Evolutionary conservation across 2,888 invertebrate genomes (phyloP).

Genomic region (Abscondita cerata): DNA sequence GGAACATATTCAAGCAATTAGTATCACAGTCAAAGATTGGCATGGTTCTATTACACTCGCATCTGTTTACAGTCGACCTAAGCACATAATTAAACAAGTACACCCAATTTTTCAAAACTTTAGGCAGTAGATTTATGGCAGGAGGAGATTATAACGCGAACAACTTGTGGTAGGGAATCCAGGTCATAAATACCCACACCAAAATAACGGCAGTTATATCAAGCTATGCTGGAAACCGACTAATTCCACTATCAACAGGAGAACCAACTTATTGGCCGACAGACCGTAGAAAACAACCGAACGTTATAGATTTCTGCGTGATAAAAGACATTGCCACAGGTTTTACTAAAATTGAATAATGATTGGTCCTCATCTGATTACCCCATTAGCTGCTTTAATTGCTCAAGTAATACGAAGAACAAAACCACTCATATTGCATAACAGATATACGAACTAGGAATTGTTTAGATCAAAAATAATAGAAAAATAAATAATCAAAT

Average conservation of each 20-base stretch:
- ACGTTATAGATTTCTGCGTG: slow-evolving; percentile 10
- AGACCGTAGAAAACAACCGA: slow-evolving; percentile 4
- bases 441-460: slow-evolving; percentile 8
- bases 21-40: too few species aligned
- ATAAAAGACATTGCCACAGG: slow-evolving; percentile 4
- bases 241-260: slow-evolving; percentile 1
- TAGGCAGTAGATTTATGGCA: too few species aligned
- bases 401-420: slow-evolving; percentile 12
- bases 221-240: not conserved
- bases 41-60: not conserved
- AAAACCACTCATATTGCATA: slow-evolving; percentile 8
- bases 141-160: not conserved
- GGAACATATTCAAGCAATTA: too few species aligned
- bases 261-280: slow-evolving; percentile 15
- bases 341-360: not conserved
- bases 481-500: too few species aligned
- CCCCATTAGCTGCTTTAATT: slow-evolving; percentile 11
- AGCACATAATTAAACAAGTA: slow-evolving; percentile 1
- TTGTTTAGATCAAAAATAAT: too few species aligned
- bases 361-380: not conserved
- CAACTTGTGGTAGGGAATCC: not conserved
- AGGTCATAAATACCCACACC: slow-evolving; percentile 5
- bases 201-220: slow-evolving; percentile 11
- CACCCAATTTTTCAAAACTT: not conserved
- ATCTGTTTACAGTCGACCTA: not conserved